These are phyloP conservation scores for Lasiurus borealis DNA, from an alignment of 2,113 vertebrate species.

Conservation along the genomic window DNA sequence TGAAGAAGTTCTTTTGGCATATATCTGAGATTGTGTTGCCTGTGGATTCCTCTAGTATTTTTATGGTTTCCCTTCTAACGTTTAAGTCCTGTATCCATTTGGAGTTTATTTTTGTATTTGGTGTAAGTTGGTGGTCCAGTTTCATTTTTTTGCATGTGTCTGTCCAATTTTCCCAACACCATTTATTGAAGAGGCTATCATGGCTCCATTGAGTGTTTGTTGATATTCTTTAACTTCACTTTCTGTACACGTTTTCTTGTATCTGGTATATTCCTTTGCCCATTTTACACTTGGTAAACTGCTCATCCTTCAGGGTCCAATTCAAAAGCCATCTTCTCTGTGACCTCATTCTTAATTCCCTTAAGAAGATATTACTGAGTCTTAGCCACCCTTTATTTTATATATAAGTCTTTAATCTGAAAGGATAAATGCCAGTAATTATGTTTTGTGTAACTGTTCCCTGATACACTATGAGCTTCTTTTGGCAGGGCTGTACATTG, in stretches of 20 bases:
- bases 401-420: neutral
- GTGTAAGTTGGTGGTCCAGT: no score
- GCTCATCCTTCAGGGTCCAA: neutral
- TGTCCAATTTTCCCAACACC: no score
- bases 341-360: neutral
- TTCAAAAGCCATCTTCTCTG: neutral
- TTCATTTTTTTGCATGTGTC: no score
- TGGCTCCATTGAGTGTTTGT: no score
- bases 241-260: neutral
- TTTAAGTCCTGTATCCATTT: no score
- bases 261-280: neutral
- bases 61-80: no score
- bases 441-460: neutral
- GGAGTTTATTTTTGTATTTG: no score
- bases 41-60: no score
- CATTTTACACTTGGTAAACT: conserved; percentile 30
- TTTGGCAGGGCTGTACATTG: neutral
- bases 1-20: no score
- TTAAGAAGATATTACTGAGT: neutral
- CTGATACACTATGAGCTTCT: neutral
- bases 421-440: neutral
- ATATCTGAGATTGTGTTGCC: no score
- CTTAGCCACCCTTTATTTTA: neutral
- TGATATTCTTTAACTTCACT: neutral
- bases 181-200: no score